phyloP scores from a whole-genome alignment of 2,797 vertebrate species.

The Myotis daubentonii region DNA sequence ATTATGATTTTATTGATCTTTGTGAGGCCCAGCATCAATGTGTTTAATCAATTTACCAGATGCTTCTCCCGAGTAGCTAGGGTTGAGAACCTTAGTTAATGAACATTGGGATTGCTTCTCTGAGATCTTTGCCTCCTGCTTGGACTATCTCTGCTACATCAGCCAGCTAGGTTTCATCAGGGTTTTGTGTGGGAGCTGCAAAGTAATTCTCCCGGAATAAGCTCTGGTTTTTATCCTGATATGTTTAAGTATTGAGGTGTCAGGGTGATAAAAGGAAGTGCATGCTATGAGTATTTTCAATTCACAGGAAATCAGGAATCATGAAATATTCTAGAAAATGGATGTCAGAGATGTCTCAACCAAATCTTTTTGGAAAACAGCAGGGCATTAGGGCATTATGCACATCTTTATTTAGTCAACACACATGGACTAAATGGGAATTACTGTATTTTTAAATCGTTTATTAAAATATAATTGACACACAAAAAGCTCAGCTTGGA shows the following conservation, averaged over 20 bases:
- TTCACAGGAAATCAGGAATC: background rate
- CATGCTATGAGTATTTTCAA: background rate
- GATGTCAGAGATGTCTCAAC: background rate
- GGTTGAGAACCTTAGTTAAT: background rate
- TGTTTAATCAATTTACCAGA: background rate
- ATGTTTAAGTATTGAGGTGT: background rate
- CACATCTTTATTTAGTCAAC: background rate
- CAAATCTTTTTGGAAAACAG: background rate
- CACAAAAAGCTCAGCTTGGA: background rate
- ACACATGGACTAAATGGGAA: background rate
- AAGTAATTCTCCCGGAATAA: background rate
- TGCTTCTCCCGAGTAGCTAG: background rate
- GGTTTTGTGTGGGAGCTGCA: background rate
- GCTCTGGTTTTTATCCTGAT: background rate
- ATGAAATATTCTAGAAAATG: background rate
- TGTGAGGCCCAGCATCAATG: background rate
- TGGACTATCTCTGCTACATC: background rate
- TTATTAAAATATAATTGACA: background rate
- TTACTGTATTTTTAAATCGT: background rate
- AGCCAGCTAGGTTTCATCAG: background rate
- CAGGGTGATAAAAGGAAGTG: slow-evolving; percentile 32
- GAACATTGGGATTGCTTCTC: background rate
- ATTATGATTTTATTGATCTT: background rate
- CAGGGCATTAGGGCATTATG: background rate
- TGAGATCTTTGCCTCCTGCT: background rate